Evolutionary conservation across 2,888 invertebrate species (phyloP), one percentile per base, ranked within the genome.

Genomic region (Euspilapteryx auroguttella): DNA sequence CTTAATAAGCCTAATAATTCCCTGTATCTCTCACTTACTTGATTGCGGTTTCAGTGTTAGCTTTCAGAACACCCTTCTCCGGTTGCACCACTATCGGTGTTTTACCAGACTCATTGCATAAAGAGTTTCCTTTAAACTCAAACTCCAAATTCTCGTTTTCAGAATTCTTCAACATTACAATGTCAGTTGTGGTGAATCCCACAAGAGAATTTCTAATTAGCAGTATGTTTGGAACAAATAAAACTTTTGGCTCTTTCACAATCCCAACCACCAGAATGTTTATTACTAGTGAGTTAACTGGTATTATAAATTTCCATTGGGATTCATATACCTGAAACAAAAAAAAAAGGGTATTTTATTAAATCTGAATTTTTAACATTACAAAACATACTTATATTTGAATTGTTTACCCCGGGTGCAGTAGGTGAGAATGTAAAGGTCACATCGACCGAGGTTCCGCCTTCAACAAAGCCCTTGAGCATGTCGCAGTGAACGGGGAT

Each of bases 351-450:
- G n/a, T n/a, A n/a, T n/a, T n/a, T n/a, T n/a, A n/a, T n/a, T n/a
- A n/a, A n/a, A n/a, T n/a, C n/a, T n/a, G n/a, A n/a, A n/a, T n/a
- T n/a, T n/a, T n/a, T n/a, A n/a, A n/a, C n/a, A n/a, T n/a, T n/a
- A n/a, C n/a, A n/a, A n/a, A n/a, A n/a, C n/a, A n/a, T 21, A 24
- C 8, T 23, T 15, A 14, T 12, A 10, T 11, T 24, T 9, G 14
- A 13, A 23, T 5, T 25, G 36, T 37, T 28, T 45, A 71, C 73
- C 40, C 86, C 86, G n/a, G 79, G 59, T 20, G 75, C 56, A 24
- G 77, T 78, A 1, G 87, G 82, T 9, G 78, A 57, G 47, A 86
- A 86, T 23, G 79, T 81, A 49, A 87, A 87, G 2, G 61, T 62
- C n/a, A 83, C 71, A 44, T 79, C 71, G 3, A 66, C 58, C 21